Conservation (phyloP, 2,113 vertebrate species). For the Empidonax alnorum region DNA sequence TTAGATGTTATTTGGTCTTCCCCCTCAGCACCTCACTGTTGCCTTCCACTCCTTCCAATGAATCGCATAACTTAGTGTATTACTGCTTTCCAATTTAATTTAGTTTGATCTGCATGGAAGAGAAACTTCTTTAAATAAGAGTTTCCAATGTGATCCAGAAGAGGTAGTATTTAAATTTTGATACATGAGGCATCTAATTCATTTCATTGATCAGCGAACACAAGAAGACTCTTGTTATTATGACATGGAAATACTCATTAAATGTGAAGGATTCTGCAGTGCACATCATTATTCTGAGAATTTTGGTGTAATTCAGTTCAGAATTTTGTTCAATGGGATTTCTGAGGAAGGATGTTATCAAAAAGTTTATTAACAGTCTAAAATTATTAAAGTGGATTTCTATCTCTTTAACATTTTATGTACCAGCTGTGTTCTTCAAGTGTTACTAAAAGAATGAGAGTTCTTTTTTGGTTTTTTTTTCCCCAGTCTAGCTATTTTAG, state of each 20-base stretch:
- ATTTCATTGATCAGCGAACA: slow-evolving; percentile 16
- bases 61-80: not conserved
- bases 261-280: not conserved
- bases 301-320: not conserved
- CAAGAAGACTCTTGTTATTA: not conserved
- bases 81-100: not conserved
- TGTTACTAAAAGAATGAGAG: not conserved
- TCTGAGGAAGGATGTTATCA: not conserved
- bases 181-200: not conserved
- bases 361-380: not conserved
- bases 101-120: not conserved
- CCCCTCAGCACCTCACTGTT: not conserved
- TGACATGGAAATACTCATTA: not conserved
- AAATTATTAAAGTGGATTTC: not conserved
- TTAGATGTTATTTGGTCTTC: not conserved
- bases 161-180: not conserved
- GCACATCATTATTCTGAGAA: not conserved
- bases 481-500: not conserved
- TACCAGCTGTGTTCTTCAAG: not conserved
- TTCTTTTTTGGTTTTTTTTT: not conserved
- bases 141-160: not conserved
- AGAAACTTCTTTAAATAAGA: not conserved
- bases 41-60: not conserved
- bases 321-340: not conserved
- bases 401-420: not conserved